Percentiles rank a stretch among this genome's conserved stretches.
These are phyloP conservation scores for Bubalus kerabau DNA, from an alignment of 2,113 vertebrate genomes.

Conservation along the genomic window DNA sequence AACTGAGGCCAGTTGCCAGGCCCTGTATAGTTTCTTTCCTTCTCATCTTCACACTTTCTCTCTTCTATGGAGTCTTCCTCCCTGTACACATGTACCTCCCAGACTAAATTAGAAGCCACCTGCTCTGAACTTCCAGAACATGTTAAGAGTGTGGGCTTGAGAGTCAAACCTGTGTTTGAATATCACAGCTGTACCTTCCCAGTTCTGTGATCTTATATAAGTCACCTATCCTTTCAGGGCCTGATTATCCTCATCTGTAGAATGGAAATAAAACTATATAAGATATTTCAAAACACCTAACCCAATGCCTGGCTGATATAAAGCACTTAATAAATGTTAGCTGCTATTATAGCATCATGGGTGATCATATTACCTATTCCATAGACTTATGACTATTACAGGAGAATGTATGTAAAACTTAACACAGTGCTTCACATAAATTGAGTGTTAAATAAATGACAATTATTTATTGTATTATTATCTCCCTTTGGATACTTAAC, in stretches of 20 bases:
- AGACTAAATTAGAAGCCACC: background rate
- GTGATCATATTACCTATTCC: background rate
- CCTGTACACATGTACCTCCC: background rate
- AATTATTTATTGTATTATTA: background rate
- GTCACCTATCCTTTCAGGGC: background rate
- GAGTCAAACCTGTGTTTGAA: background rate
- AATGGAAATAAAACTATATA: background rate
- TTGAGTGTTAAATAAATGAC: slow-evolving; percentile 18
- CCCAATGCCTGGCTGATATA: background rate
- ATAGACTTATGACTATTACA: background rate
- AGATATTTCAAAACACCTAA: background rate
- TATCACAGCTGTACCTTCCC: background rate
- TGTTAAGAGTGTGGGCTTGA: background rate
- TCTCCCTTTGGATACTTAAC: background rate
- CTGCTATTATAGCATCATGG: background rate
- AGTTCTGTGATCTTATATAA: background rate
- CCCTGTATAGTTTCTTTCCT: background rate
- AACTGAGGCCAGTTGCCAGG: background rate
- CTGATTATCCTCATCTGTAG: background rate
- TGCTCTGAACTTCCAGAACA: background rate
- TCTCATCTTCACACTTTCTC: background rate
- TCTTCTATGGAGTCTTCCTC: background rate
- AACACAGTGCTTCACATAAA: background rate
- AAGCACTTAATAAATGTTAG: background rate
- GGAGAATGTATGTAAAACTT: background rate